Percentiles rank a stretch among this genome's conserved stretches.
Conservation (phyloP, 2,888 invertebrate genomes). For the Chrysodeixis includens region DNA sequence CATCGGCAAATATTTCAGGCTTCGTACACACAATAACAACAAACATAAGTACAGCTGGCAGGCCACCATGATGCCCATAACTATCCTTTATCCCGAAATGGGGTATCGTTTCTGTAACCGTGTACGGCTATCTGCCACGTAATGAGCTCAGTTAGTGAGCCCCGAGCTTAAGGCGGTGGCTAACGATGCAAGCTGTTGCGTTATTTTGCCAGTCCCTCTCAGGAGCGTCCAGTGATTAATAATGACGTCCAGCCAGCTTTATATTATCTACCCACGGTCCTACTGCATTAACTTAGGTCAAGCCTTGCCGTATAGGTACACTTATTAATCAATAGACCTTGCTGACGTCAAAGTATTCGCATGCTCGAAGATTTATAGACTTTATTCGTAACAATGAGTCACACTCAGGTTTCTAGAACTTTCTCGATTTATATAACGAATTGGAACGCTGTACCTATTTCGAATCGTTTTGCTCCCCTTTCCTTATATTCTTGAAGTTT, state of each 20-base stretch:
- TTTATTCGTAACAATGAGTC: slow-evolving; percentile 48
- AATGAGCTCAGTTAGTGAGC: slow-evolving; percentile 54
- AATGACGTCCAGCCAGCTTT: slow-evolving; percentile 32
- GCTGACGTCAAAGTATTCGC: slow-evolving; percentile 44
- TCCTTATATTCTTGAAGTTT: slow-evolving; percentile 46
- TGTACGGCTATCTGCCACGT: slow-evolving; percentile 46
- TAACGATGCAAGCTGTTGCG: slow-evolving; percentile 54
- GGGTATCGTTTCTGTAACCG: slow-evolving; percentile 35
- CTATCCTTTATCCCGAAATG: slow-evolving; percentile 39
- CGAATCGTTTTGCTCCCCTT: slow-evolving; percentile 25
- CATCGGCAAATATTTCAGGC: neutral
- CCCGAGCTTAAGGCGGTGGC: slow-evolving; percentile 42
- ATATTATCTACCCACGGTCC: slow-evolving; percentile 24
- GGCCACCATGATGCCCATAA: slow-evolving; percentile 26
- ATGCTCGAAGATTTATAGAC: slow-evolving; percentile 41
- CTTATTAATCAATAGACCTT: slow-evolving; percentile 46
- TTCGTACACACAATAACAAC: slow-evolving; percentile 28
- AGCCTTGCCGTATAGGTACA: slow-evolving; percentile 15
- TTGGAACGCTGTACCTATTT: slow-evolving; percentile 34
- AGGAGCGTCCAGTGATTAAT: slow-evolving; percentile 52
- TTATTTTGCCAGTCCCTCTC: slow-evolving; percentile 47
- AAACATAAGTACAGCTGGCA: slow-evolving; percentile 18
- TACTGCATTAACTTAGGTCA: slow-evolving; percentile 28
- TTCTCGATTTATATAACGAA: slow-evolving; percentile 44
- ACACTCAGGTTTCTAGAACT: slow-evolving; percentile 31